These are phyloP conservation scores for Drosophila obscura DNA, from an alignment of 1,140 invertebrate genomes.

Conservation along the genomic window DNA sequence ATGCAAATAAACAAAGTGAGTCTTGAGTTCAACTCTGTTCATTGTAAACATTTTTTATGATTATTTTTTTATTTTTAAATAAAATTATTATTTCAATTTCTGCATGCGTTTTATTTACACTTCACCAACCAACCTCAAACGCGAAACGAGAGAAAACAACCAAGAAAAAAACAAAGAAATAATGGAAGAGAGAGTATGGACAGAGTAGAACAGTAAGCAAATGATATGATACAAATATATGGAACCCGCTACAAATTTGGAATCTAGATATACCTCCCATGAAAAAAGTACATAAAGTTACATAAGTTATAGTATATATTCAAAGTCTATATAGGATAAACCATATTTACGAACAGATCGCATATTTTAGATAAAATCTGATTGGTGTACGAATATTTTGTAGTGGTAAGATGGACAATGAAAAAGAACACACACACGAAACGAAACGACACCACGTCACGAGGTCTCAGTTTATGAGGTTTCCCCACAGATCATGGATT, in stretches of 20 bases:
- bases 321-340: constrained; percentile 68
- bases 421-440: constrained; percentile 3
- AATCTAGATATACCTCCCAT: constrained; percentile 81
- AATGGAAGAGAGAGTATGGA: not conserved
- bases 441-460: constrained; percentile 13
- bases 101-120: constrained; percentile 71
- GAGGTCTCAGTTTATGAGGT: constrained; percentile 79
- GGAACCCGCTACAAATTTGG: constrained; percentile 80
- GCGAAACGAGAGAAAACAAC: not conserved
- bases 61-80: constrained; percentile 82
- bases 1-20: constrained; percentile 64
- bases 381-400: constrained; percentile 52
- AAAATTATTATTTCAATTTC: constrained; percentile 80
- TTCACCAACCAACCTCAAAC: not conserved
- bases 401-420: constrained; percentile 46
- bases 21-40: constrained; percentile 81
- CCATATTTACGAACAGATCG: constrained; percentile 43
- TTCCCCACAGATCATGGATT: constrained; percentile 62
- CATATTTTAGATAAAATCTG: constrained; percentile 77
- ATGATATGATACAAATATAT: constrained; percentile 70
- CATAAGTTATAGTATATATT: constrained; percentile 72
- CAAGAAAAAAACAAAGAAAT: constrained; percentile 1
- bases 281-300: constrained; percentile 53
- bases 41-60: constrained; percentile 81
- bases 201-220: constrained; percentile 24